Base-by-base conservation (phyloP, 2,888 invertebrate genomes). In the Gnatocerus cornutus region DNA sequence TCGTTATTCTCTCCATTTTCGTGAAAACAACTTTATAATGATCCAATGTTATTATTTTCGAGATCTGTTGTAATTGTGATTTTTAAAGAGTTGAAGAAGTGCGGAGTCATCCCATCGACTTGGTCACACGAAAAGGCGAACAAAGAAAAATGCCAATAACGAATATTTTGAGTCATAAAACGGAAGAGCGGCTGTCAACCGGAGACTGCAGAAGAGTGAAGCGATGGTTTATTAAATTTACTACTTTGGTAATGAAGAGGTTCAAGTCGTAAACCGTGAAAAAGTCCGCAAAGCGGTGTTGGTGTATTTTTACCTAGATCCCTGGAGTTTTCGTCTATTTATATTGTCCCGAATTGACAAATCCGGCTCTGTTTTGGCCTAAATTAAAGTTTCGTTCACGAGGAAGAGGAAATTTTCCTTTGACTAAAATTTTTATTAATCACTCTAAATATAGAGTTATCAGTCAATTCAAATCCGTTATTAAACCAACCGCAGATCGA, bases 241-340 rank as follows among this genome's bases (percentile, higher is more conserved):
- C 33, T n/a, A 33, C 33, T 33, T 33, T 33, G 9, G n/a, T 33
- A 33, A 33, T 21, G 21, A 21, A 21, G 21, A 21, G 21, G 21
- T 21, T 21, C 21, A 21, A 21, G 21, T 21, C 21, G 21, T 33
- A 33, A 33, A 33, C 7, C 33, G 33, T n/a, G 7, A n/a, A n/a
- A 33, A 33, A 33, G 33, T 33, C 9, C 7, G 9, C 10, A 12
- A 37, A 55, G 37, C 16, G 16, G 39, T 16, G n/a, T 39, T 16
- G 37, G 56, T 56, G 14, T 59, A 30, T 45, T 59, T 59, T 59
- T 59, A 59, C 45, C 56, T 56, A 56, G 56, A 56, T 29, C 45
- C 43, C 53, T 27, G 56, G 27, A 43, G 16, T 58, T 41, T 59
- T 8, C 13, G 21, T 46, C 39, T 61, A 50, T 61, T 50, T 61